These are phyloP conservation scores for Lepidostoma basale DNA, from an alignment of 1,140 invertebrate genomes.

Conservation along the genomic window DNA sequence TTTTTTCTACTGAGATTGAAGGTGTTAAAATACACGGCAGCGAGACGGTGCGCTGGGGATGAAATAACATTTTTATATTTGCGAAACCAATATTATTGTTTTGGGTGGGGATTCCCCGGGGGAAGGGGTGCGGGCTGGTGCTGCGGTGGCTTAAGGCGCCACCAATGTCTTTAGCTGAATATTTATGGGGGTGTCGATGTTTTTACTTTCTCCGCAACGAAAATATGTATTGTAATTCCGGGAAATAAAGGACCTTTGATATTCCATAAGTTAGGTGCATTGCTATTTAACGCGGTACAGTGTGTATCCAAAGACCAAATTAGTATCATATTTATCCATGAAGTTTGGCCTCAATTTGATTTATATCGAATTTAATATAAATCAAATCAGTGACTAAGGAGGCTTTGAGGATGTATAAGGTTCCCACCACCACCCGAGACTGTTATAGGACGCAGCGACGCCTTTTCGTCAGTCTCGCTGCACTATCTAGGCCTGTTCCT, in stretches of 20 bases:
- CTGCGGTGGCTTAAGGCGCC: conserved; percentile 15
- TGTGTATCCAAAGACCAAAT: too few species aligned
- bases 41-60: conserved; percentile 12
- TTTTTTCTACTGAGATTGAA: neutral
- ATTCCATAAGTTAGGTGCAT: conserved; percentile 15
- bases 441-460: too few species aligned
- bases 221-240: conserved; percentile 16
- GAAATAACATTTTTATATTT: conserved; percentile 30
- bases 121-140: neutral
- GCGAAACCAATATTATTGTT: conserved; percentile 33
- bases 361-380: too few species aligned
- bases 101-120: conserved; percentile 15
- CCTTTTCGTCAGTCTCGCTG: too few species aligned
- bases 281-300: too few species aligned
- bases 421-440: too few species aligned
- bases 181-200: conserved; percentile 26
- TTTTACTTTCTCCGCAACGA: conserved; percentile 12
- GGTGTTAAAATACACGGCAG: conserved; percentile 11
- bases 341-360: too few species aligned
- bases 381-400: too few species aligned
- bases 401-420: too few species aligned
- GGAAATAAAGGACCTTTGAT: neutral
- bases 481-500: too few species aligned
- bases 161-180: conserved; percentile 18
- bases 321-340: too few species aligned